phyloP scores from a whole-genome alignment of 2,113 vertebrate species.

The Microtus pennsylvanicus region DNA sequence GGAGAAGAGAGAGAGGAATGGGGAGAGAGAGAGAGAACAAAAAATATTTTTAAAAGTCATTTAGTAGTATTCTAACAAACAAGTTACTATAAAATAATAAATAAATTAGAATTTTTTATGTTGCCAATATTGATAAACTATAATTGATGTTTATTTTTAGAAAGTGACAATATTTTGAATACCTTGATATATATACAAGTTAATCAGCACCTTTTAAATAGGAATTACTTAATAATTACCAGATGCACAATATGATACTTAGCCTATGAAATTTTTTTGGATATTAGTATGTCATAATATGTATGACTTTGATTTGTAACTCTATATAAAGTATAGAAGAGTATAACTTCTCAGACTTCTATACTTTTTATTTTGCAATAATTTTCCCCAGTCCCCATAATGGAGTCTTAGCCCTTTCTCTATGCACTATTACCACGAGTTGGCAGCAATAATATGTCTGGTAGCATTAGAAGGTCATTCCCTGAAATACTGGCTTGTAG shows the following conservation, averaged over 20 bases:
- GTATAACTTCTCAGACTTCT: background rate
- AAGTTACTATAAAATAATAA: background rate
- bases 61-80: background rate
- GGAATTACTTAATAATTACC: background rate
- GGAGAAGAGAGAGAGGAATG: background rate
- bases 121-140: background rate
- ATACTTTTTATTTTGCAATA: conserved; percentile 40
- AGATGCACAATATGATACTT: background rate
- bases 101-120: background rate
- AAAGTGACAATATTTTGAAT: background rate
- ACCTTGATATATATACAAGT: background rate
- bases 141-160: background rate
- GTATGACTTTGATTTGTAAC: background rate
- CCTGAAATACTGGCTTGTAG: conserved; percentile 55
- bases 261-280: background rate
- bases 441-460: conserved; percentile 57
- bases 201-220: background rate
- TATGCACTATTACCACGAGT: conserved; percentile 38
- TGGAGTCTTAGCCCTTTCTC: conserved; percentile 41
- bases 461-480: conserved; percentile 61
- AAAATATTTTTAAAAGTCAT: too few species aligned
- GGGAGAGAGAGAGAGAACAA: too few species aligned
- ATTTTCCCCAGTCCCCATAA: background rate
- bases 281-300: background rate
- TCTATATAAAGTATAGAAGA: background rate